Percentiles rank a stretch among this genome's conserved stretches.
Evolutionary conservation across 1,140 invertebrate species (phyloP).

Genomic region (Achroia grisella): DNA sequence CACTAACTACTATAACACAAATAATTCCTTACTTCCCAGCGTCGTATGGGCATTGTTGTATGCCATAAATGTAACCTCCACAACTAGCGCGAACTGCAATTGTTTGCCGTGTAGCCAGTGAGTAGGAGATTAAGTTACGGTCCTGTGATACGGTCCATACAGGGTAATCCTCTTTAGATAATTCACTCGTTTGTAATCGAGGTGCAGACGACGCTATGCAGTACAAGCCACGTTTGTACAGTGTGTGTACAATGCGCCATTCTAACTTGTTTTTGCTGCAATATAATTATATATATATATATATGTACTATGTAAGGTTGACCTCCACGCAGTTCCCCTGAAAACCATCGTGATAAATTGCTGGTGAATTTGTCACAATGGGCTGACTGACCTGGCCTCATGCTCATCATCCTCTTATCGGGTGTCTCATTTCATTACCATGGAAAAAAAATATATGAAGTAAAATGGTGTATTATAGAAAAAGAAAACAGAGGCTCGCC

Average conservation of each 20-base stretch:
- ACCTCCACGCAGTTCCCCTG: too few relatives aligned
- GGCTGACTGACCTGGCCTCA: too few relatives aligned
- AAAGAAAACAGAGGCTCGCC: too few relatives aligned
- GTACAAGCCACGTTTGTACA: constrained; percentile 42
- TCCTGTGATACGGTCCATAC: constrained; percentile 80
- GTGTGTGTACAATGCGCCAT: constrained; percentile 30
- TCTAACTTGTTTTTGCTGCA: constrained; percentile 48
- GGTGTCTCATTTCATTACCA: too few relatives aligned
- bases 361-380: too few relatives aligned
- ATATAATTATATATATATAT: constrained; percentile 5
- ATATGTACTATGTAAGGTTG: too few relatives aligned
- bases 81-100: constrained; percentile 76
- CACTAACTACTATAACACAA: neutral
- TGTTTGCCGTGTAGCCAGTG: constrained; percentile 50
- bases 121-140: constrained; percentile 76
- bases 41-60: constrained; percentile 81
- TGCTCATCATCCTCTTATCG: too few relatives aligned
- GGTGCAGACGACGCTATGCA: constrained; percentile 41
- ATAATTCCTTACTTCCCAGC: constrained; percentile 75
- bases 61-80: constrained; percentile 78
- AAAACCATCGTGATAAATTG: too few relatives aligned
- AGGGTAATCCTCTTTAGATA: constrained; percentile 19
- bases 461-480: too few relatives aligned
- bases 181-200: constrained; percentile 19
- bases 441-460: too few relatives aligned